These are phyloP conservation scores for Leptocoma aspasia DNA, from an alignment of 2,113 vertebrate species.

Conservation along the genomic window DNA sequence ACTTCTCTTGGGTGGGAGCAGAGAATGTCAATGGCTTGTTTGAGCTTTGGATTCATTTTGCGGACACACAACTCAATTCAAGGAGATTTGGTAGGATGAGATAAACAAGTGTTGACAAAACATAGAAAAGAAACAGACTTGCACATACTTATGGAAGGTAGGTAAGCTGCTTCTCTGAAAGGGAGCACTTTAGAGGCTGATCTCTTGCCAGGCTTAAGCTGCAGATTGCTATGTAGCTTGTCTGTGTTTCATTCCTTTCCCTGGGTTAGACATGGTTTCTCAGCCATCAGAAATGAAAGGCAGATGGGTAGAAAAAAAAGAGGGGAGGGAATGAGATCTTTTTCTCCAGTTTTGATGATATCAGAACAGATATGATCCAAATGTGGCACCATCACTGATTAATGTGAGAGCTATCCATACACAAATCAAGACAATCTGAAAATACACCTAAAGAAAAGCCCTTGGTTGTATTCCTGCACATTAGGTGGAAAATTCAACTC, in stretches of 20 bases:
- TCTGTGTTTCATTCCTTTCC: background rate
- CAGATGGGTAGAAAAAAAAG: background rate
- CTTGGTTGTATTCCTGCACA: background rate
- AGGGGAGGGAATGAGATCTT: background rate
- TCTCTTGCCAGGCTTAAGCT: conserved; percentile 18
- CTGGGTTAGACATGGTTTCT: background rate
- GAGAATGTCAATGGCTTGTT: conserved; percentile 41
- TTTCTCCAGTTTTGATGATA: background rate
- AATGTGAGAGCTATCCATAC: background rate
- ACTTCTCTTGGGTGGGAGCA: conserved; percentile 6
- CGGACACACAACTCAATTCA: background rate
- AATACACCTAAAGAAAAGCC: background rate
- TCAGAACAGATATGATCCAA: background rate
- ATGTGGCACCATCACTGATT: background rate
- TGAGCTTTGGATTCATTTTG: background rate
- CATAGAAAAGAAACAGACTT: conserved; percentile 14
- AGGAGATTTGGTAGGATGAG: conserved; percentile 41
- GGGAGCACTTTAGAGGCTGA: background rate
- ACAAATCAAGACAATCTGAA: background rate
- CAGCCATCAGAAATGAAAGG: background rate
- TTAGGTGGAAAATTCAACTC: background rate
- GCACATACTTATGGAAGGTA: conserved; percentile 27
- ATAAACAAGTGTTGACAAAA: conserved; percentile 54
- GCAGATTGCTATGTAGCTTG: background rate
- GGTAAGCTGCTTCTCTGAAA: conserved; percentile 50